Evolutionary conservation across 2,888 invertebrate species (phyloP), one percentile per base, ranked within the genome.

Genomic region (Nephrocerus scutellatus): DNA sequence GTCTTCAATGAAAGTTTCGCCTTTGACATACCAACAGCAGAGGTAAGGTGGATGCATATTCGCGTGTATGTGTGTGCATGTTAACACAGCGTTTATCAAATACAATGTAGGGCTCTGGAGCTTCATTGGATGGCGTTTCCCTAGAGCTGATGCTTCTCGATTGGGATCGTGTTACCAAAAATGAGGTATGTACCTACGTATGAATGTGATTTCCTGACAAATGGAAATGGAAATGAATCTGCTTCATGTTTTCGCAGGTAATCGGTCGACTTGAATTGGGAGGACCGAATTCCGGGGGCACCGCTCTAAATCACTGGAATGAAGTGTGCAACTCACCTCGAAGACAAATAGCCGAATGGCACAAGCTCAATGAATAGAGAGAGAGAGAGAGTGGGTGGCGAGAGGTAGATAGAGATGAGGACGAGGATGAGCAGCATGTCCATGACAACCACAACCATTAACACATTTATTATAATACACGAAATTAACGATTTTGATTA

Each of bases 1-100:
- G 95, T 98, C 39, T 98, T 95, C 76, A 98, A 98, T 73, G 97
- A 98, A 72, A 93, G 93, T 36, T 96, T 98, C 71, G 89, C 93
- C 37, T 97, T 97, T 66, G 96, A 97, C 59, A 88, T 97, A 50
- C 95, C 92, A 13, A 80, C 83, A 32, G 77, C 72, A 63, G 73
- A 71, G 84, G 68, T 68, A 40, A 45, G 55, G 43, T 8, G 3
- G 16, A n/a, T n/a, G n/a, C 5, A 24, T 15, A 33, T 18, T 12
- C 5, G 19, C 6, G 13, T 33, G 10, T 14, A 5, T 12, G 13
- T 5, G 5, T n/a, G n/a, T n/a, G n/a, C n/a, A n/a, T n/a, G n/a
- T n/a, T n/a, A n/a, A n/a, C n/a, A n/a, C n/a, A n/a, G n/a, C n/a
- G n/a, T n/a, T n/a, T n/a, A n/a, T n/a, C n/a, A n/a, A n/a, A n/a